Evolutionary conservation across 2,797 vertebrate species (phyloP), one percentile per base, ranked within the genome.

Genomic region (Falco columbarius): DNA sequence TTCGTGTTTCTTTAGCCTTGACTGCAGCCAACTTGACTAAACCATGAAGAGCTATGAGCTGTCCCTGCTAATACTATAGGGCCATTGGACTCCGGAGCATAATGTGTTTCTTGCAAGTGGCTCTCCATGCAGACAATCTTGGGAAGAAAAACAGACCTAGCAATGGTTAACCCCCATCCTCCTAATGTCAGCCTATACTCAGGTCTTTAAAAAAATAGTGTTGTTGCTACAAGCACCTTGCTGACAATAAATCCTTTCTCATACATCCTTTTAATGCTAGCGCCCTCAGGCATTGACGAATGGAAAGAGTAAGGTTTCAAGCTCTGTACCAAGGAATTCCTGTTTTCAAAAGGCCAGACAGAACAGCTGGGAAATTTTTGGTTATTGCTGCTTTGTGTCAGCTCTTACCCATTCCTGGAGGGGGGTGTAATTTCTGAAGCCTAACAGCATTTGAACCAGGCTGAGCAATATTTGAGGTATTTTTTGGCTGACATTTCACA

Each of bases 341-440:
- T 95, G 85, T 89, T 95, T 95, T 89, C 81, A 66, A 81, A 91
- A 86, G 85, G 67, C 86, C 94, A 97, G 96, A 95, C 91, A 96
- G 63, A 97, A 93, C 96, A 97, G 96, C 94, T 91, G 81, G 86
- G 81, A 95, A 82, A 84, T 61, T 89, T 94, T 84, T 71, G 79
- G 66, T 95, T 93, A 75, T 71, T 92, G 81, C 94, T 97, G 94
- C 73, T 94, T 92, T 92, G 63, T 95, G 94, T 97, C 95, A 92
- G 75, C 42, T 89, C 83, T 84, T 95, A 59, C 83, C 81, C 89
- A 29, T 87, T 95, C 73, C 81, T 88, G 87, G 56, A 91, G 71
- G 34, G 23, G 38, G 70, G 74, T 74, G 82, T 81, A 80, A 90
- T 92, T 95, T 94, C 77, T 96, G 90, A 91, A 96, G 80, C 62